Percentiles rank a stretch among this genome's conserved stretches.
Evolutionary conservation across 92 coral and sea anemone species (phyloP).

Genomic region (Chrysogorgia sp.): DNA sequence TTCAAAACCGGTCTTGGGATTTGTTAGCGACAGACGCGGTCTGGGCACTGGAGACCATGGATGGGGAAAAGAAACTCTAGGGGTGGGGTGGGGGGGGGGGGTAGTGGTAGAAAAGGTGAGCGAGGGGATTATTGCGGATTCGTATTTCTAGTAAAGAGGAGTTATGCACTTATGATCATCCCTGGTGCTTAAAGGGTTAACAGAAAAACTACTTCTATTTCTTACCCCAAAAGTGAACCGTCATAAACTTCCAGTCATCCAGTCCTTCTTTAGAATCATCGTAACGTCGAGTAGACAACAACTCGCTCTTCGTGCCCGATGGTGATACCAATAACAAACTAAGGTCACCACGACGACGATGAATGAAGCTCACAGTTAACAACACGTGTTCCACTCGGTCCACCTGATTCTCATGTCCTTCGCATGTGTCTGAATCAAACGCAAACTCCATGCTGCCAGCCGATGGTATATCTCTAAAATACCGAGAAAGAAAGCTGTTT

Average conservation of each 20-base stretch:
- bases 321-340: constrained; percentile 89
- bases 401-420: constrained; percentile 78
- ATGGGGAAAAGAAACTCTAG: too few species aligned
- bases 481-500: neutral
- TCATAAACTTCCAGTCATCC: constrained; percentile 99
- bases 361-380: constrained; percentile 89
- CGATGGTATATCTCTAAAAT: constrained; percentile 81
- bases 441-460: constrained; percentile 82
- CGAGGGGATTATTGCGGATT: too few species aligned
- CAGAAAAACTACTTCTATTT: neutral
- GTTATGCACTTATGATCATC: too few species aligned
- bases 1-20: too few species aligned
- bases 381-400: constrained; percentile 88
- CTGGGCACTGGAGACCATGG: too few species aligned
- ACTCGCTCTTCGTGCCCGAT: constrained; percentile 94
- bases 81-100: too few species aligned
- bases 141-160: too few species aligned
- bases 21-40: too few species aligned
- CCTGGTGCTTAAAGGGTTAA: neutral
- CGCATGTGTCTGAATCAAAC: constrained; percentile 82
- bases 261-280: constrained; percentile 97
- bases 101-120: too few species aligned
- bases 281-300: constrained; percentile 96
- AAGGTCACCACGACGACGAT: constrained; percentile 98
- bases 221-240: constrained; percentile 99